These are phyloP conservation scores for Vimba vimba DNA, from an alignment of 2,113 vertebrate genomes.

Conservation along the genomic window DNA sequence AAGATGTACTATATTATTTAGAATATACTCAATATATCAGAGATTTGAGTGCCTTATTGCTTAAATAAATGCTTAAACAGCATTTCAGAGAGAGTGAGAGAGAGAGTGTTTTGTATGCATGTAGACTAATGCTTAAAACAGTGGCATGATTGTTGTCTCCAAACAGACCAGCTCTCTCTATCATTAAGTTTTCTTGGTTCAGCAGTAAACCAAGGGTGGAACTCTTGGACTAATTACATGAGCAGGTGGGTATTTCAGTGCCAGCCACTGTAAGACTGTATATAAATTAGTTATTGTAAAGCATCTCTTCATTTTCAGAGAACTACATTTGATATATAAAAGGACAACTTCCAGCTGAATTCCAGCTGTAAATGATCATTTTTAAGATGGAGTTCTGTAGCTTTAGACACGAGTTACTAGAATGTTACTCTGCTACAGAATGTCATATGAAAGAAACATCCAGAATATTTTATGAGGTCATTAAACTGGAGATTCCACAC, in stretches of 20 bases:
- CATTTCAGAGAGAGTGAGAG: not conserved
- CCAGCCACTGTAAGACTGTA: constrained; percentile 22
- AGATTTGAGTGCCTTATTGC: not conserved
- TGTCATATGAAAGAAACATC: constrained; percentile 67
- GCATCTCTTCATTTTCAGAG: constrained; percentile 15
- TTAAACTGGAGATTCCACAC: constrained; percentile 55
- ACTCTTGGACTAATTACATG: constrained; percentile 58
- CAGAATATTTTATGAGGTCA: constrained; percentile 63
- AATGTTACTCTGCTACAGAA: constrained; percentile 46
- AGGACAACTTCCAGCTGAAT: not conserved
- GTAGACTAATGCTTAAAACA: constrained; percentile 52
- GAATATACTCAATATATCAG: too few relatives aligned
- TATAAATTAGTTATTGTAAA: not conserved
- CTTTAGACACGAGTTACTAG: not conserved
- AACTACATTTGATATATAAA: not conserved
- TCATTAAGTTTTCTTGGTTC: constrained; percentile 60
- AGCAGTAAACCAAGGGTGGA: constrained; percentile 61
- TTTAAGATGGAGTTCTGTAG: constrained; percentile 30
- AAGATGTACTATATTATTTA: not conserved
- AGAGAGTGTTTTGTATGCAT: constrained; percentile 22
- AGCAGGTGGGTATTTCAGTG: constrained; percentile 53
- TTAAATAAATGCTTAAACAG: constrained; percentile 26
- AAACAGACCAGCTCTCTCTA: constrained; percentile 50
- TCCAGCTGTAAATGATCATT: not conserved
- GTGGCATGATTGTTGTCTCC: constrained; percentile 51